A percentile compares a stretch with the other conserved stretches of the same genome.
Conservation (phyloP, 2,888 invertebrate species). For the Chalcis sispes region DNA sequence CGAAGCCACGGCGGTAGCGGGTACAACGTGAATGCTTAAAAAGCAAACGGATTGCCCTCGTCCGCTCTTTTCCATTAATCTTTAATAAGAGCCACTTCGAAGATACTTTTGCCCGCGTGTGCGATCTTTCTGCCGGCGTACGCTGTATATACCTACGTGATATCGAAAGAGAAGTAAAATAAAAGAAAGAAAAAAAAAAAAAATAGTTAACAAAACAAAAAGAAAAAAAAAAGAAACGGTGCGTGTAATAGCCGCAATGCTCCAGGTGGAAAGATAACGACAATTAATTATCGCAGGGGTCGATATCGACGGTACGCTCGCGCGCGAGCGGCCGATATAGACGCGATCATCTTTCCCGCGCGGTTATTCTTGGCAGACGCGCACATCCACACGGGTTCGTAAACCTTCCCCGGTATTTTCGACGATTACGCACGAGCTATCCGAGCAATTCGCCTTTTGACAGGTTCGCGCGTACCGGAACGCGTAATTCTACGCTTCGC, state of each 20-base stretch:
- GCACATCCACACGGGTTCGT: no score
- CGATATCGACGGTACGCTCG: slow-evolving; percentile 63
- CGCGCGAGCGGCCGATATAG: neutral
- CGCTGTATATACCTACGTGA: no score
- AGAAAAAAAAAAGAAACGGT: no score
- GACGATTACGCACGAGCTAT: slow-evolving; percentile 27
- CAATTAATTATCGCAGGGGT: slow-evolving; percentile 70
- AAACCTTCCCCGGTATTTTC: no score
- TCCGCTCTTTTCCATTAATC: slow-evolving; percentile 58
- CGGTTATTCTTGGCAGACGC: no score
- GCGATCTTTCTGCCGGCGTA: slow-evolving; percentile 21
- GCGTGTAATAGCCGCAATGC: slow-evolving; percentile 50
- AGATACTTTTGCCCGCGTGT: slow-evolving; percentile 58
- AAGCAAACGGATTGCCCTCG: slow-evolving; percentile 6
- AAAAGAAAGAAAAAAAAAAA: no score
- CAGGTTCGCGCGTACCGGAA: slow-evolving; percentile 37
- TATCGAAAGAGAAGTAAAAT: no score
- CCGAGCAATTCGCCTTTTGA: slow-evolving; percentile 25
- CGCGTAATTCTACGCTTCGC: slow-evolving; percentile 51
- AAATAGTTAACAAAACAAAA: no score
- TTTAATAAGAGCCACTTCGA: slow-evolving; percentile 56
- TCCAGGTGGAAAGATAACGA: slow-evolving; percentile 61
- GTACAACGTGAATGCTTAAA: neutral
- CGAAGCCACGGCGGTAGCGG: no score
- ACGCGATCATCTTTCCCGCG: slow-evolving; percentile 37